Conservation (phyloP, 2,888 invertebrate species). For the Polyommatus icarus region DNA sequence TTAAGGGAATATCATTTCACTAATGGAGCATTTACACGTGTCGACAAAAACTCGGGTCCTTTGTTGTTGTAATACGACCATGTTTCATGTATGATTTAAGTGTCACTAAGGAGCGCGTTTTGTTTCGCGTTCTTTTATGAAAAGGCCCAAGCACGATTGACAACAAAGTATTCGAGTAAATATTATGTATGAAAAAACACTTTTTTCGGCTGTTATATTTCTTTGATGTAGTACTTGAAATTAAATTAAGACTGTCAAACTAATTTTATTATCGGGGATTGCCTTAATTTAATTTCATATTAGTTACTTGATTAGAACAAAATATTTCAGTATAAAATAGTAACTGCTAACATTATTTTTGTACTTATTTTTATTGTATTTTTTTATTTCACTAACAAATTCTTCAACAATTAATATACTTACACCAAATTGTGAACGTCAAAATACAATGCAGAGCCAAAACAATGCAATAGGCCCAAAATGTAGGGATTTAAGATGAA, state of each 20-base stretch:
- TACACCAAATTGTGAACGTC: background rate
- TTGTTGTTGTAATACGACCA: constrained; percentile 48
- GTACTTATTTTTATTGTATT: background rate
- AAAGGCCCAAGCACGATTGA: background rate
- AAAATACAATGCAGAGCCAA: background rate
- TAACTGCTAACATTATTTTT: too few species aligned
- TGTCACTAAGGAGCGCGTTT: background rate
- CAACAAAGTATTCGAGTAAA: background rate
- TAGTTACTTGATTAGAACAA: too few species aligned
- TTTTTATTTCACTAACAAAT: background rate
- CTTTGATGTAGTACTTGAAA: too few species aligned
- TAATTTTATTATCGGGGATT: too few species aligned
- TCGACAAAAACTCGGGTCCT: constrained; percentile 49
- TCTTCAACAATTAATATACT: background rate
- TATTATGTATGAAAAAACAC: too few species aligned
- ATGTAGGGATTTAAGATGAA: constrained; percentile 56
- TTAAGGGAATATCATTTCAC: constrained; percentile 72
- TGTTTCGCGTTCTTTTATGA: constrained; percentile 20
- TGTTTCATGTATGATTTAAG: constrained; percentile 14
- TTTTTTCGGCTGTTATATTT: too few species aligned
- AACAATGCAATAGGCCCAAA: constrained; percentile 41
- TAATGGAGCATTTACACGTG: constrained; percentile 62
- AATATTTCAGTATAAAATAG: too few species aligned
- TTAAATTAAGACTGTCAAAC: too few species aligned
- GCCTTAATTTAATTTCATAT: too few species aligned